Conservation (phyloP, 1,140 invertebrate genomes). For the Drosophila parvula region DNA sequence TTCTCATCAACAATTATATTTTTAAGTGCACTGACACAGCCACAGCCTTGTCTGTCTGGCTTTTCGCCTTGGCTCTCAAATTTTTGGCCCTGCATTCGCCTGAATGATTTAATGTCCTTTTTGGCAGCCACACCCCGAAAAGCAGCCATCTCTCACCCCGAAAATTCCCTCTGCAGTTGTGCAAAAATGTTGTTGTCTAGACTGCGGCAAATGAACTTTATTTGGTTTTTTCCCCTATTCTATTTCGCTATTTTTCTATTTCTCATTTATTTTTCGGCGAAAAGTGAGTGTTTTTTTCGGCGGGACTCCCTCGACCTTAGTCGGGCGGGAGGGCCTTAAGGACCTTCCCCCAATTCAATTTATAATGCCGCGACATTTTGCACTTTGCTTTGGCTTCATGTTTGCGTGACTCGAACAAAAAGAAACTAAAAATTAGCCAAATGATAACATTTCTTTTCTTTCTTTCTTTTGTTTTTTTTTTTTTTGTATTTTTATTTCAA, state of each 20-base stretch:
- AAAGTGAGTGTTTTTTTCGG: conserved; percentile 66
- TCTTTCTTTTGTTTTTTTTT: background rate
- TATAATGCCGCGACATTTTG: conserved; percentile 79
- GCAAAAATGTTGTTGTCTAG: conserved; percentile 69
- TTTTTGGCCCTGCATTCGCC: conserved; percentile 62
- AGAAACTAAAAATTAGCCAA: conserved; percentile 62
- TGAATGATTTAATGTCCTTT: conserved; percentile 82
- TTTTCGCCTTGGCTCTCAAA: conserved; percentile 57
- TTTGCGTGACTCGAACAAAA: conserved; percentile 46
- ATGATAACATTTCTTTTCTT: conserved; percentile 60
- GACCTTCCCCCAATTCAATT: conserved; percentile 74
- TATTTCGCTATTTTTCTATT: conserved; percentile 23
- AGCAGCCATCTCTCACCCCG: conserved; percentile 9
- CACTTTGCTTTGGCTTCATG: conserved; percentile 63
- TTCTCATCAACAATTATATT: no score
- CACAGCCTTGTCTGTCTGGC: conserved; percentile 71
- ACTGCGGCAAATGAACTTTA: conserved; percentile 78
- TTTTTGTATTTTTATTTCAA: conserved; percentile 59
- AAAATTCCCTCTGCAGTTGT: conserved; percentile 54
- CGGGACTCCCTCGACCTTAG: conserved; percentile 19
- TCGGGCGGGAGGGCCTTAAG: conserved; percentile 37
- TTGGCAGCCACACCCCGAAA: conserved; percentile 68
- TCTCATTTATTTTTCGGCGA: conserved; percentile 49
- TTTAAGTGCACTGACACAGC: conserved; percentile 20
- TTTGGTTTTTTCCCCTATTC: conserved; percentile 41